Percentiles rank a stretch among this genome's conserved stretches.
phyloP scores from a whole-genome alignment of 1,140 invertebrate genomes.

The Neelides sp. region DNA sequence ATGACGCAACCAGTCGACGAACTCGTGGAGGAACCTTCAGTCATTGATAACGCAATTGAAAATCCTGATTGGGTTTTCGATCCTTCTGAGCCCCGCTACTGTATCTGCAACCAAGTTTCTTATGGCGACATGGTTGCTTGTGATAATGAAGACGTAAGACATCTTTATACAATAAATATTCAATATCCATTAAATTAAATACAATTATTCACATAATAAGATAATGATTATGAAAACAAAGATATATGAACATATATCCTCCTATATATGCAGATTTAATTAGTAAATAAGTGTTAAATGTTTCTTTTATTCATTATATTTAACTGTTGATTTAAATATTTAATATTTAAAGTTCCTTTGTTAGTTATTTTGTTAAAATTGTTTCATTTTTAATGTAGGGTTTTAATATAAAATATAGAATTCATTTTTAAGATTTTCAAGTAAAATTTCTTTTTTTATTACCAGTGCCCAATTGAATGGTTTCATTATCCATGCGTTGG shows the following conservation, averaged over 20 bases:
- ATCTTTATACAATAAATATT: no score
- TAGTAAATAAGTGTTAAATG: no score
- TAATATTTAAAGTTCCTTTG: no score
- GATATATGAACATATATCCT: no score
- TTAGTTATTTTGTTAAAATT: no score
- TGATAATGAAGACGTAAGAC: conserved; percentile 88
- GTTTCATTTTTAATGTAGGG: no score
- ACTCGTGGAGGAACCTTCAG: conserved; percentile 36
- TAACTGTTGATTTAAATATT: no score
- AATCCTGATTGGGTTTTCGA: conserved; percentile 68
- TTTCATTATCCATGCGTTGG: conserved; percentile 29
- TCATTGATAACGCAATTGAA: conserved; percentile 33
- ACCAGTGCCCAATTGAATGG: conserved; percentile 31
- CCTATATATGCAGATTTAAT: no score
- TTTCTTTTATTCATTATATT: no score
- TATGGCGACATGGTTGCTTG: conserved; percentile 99
- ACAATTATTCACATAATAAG: conserved; percentile 29
- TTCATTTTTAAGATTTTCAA: conserved; percentile 1
- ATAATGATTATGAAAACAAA: no score
- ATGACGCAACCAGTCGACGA: conserved; percentile 21
- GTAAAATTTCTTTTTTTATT: not conserved
- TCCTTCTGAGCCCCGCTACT: conserved; percentile 89
- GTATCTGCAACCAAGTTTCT: conserved; percentile 93
- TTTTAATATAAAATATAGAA: no score
- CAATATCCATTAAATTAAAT: conserved; percentile 16